Evolutionary conservation across 2,113 vertebrate genomes (phyloP).

Genomic region (Pangasianodon hypophthalmus): DNA sequence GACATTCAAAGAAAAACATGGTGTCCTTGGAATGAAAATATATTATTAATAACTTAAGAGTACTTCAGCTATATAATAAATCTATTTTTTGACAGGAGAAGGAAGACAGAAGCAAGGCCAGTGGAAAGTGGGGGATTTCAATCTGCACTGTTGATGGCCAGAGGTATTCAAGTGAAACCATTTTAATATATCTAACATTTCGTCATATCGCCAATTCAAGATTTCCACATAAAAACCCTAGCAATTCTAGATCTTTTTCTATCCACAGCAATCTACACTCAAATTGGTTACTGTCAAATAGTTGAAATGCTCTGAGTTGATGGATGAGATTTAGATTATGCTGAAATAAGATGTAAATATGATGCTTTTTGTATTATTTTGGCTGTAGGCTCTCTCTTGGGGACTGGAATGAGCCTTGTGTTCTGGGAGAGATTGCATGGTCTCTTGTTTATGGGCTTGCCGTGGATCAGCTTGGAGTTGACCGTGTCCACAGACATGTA

Average conservation of each 20-base stretch:
- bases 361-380: conserved; percentile 30
- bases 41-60: background rate
- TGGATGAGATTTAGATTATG: conserved; percentile 23
- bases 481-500: conserved; percentile 70
- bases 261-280: background rate
- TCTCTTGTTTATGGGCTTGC: conserved; percentile 66
- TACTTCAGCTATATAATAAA: background rate
- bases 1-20: background rate
- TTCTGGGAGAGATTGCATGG: conserved; percentile 66
- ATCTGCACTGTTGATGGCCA: conserved; percentile 74
- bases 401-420: conserved; percentile 64
- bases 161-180: conserved; percentile 55
- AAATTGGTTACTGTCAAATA: background rate
- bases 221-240: conserved; percentile 1
- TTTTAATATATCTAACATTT: conserved; percentile 11
- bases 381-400: conserved; percentile 65
- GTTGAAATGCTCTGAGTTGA: background rate
- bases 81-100: conserved; percentile 53
- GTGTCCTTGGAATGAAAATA: background rate
- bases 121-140: conserved; percentile 68
- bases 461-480: conserved; percentile 66
- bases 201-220: background rate
- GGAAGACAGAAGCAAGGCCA: conserved; percentile 40
- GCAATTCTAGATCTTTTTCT: background rate
- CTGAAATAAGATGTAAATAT: conserved; percentile 7